These are phyloP conservation scores for Danio tinwini DNA, from an alignment of 2,797 vertebrate species.

Conservation along the genomic window DNA sequence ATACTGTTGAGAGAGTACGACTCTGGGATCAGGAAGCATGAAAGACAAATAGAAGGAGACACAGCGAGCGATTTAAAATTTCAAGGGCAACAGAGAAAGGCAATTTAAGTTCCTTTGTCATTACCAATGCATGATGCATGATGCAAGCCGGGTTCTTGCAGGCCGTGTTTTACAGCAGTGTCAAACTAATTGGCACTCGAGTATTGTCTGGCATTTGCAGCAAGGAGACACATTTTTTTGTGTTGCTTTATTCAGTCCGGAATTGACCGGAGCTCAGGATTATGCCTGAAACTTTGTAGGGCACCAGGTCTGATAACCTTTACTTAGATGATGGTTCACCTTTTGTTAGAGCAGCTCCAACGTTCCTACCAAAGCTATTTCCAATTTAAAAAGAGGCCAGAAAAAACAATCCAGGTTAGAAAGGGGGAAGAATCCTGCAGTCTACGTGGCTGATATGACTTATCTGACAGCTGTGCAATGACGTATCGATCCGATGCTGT, in stretches of 20 bases:
- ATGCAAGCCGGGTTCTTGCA: constrained; percentile 64
- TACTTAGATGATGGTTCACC: constrained; percentile 54
- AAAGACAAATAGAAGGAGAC: constrained; percentile 67
- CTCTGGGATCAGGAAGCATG: constrained; percentile 61
- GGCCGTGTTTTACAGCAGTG: constrained; percentile 70
- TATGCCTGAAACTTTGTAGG: constrained; percentile 56
- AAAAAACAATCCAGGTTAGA: constrained; percentile 48
- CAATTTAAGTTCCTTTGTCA: constrained; percentile 70
- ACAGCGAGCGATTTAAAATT: constrained; percentile 67
- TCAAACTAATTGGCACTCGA: constrained; percentile 72
- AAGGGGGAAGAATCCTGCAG: constrained; percentile 51
- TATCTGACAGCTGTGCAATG: constrained; percentile 70
- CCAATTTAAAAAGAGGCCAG: constrained; percentile 39
- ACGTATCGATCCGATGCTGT: constrained; percentile 70
- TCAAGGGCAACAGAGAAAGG: constrained; percentile 53
- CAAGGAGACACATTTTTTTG: constrained; percentile 68
- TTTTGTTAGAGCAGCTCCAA: constrained; percentile 60
- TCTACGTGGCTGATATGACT: constrained; percentile 73
- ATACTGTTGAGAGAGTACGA: constrained; percentile 60
- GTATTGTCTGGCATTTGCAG: constrained; percentile 32
- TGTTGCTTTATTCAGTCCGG: constrained; percentile 49
- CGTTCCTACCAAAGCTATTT: constrained; percentile 44
- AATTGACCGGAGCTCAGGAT: not conserved
- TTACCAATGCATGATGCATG: constrained; percentile 73
- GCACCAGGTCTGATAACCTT: constrained; percentile 65